These are phyloP conservation scores for Leptinotarsa haldemani DNA, from an alignment of 2,888 invertebrate genomes.

Conservation along the genomic window DNA sequence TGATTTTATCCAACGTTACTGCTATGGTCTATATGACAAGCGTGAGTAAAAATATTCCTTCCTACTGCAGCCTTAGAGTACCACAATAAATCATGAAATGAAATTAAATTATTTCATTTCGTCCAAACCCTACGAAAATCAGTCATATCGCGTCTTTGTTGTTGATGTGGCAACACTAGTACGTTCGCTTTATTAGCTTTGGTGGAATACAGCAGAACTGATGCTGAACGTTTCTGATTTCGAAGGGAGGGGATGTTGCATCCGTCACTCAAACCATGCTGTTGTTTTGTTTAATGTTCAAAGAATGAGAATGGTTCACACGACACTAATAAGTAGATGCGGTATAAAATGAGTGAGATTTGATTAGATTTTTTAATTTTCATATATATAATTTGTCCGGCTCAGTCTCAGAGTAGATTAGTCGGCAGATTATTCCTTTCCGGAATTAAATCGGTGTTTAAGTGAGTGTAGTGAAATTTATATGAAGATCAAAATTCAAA, in stretches of 20 bases:
- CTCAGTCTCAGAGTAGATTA: slow-evolving; percentile 74
- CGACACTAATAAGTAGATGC: slow-evolving; percentile 40
- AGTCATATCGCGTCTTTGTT: not conserved
- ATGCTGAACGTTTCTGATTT: not conserved
- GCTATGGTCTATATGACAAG: too few species aligned
- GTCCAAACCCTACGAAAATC: too few species aligned
- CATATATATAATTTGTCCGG: slow-evolving; percentile 59
- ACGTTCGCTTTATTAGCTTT: not conserved
- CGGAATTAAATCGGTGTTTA: slow-evolving; percentile 21
- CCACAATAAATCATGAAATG: too few species aligned
- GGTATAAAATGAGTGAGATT: slow-evolving; percentile 45
- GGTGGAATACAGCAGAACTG: slow-evolving; percentile 35
- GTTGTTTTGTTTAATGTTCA: slow-evolving; percentile 7
- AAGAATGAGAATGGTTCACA: slow-evolving; percentile 13
- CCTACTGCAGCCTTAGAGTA: too few species aligned
- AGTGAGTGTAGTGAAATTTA: slow-evolving; percentile 30
- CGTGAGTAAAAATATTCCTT: too few species aligned
- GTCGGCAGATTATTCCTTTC: slow-evolving; percentile 61
- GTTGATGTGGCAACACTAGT: slow-evolving; percentile 22
- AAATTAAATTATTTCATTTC: too few species aligned
- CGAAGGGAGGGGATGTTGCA: slow-evolving; percentile 29
- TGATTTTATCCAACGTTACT: too few species aligned
- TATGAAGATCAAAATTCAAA: slow-evolving; percentile 34
- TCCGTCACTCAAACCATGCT: slow-evolving; percentile 44
- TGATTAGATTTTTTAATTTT: slow-evolving; percentile 36